These are phyloP conservation scores for Augochlorella aurata DNA, from an alignment of 2,888 invertebrate species.

Conservation along the genomic window DNA sequence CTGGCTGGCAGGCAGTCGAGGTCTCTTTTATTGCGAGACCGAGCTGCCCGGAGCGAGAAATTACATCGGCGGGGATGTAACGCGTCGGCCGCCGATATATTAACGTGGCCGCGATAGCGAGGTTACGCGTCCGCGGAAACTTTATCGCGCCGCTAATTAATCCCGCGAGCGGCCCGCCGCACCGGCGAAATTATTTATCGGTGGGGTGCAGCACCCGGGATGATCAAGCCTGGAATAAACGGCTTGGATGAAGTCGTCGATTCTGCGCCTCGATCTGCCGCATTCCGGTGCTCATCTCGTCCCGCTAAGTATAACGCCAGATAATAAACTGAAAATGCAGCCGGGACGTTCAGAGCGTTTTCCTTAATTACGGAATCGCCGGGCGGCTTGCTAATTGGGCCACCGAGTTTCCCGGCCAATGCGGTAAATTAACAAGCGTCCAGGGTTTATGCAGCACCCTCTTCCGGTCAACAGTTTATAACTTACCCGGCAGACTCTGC, in stretches of 20 bases:
- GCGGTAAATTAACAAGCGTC: neutral
- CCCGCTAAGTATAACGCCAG: neutral
- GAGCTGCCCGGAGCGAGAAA: constrained; percentile 26
- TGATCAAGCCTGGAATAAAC: constrained; percentile 23
- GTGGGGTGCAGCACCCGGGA: neutral
- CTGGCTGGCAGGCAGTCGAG: neutral
- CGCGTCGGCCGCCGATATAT: constrained; percentile 24
- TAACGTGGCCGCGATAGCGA: neutral
- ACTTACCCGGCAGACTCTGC: neutral
- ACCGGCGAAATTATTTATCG: constrained; percentile 28
- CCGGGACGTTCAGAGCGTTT: neutral
- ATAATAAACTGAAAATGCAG: neutral
- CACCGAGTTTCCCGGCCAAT: neutral
- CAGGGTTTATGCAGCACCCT: neutral
- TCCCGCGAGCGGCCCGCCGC: neutral
- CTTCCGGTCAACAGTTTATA: neutral
- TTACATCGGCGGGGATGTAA: constrained; percentile 43
- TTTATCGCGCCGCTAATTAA: constrained; percentile 32
- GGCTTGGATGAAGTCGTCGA: constrained; percentile 15
- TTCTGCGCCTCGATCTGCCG: neutral
- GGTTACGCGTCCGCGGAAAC: neutral
- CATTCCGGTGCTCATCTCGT: constrained; percentile 12
- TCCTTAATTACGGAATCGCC: constrained; percentile 23
- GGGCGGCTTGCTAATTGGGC: neutral
- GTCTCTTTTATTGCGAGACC: constrained; percentile 58